Base-by-base conservation (phyloP, 2,888 invertebrate genomes). In the Synanthedon myopaeformis region DNA sequence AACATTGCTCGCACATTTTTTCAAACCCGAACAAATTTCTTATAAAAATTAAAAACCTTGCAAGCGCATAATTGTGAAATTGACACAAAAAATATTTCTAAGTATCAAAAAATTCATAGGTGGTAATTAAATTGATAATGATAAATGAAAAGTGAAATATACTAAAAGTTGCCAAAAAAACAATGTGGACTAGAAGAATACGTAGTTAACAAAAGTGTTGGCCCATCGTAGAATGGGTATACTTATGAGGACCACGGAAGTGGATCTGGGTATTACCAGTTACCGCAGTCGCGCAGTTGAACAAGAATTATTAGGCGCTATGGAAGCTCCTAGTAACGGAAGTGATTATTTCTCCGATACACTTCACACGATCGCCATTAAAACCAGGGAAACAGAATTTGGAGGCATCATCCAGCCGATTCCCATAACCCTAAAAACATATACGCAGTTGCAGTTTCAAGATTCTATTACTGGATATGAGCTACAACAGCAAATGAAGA, bases 181-280 rank as follows among this genome's bases (percentile, higher is more conserved):
- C 45, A 67, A 76, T 78, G 76, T 59, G 66, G 61, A 74, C 65
- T 63, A 64, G 56, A 63, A 62, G 58, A 65, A 52, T 61, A 57
- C 57, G 62, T 65, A 75, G 67, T 72, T 79, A 79, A 66, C 63
- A 54, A 65, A 65, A 62, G 62, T 63, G 60, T 62, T 64, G 62
- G 61, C 68, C 74, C 73, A 69, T 74, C 70, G 64, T 83, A 87
- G 86, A 79, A 88, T 88, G 88, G 88, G 86, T 79, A 80, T 82
- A 76, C 80, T 80, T 70, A 87, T 85, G 85, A 86, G 87, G 76
- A 67, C 78, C 70, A 72, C 81, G 68, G 79, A 86, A 72, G 79
- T 74, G 67, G 82, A 80, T 73, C 77, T 80, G 78, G 79, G 77
- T 69, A 74, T 76, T 71, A 74, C 73, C 72, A 72, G 75, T 64